phyloP scores from a whole-genome alignment of 2,113 vertebrate species.

The Hippolais icterina region DNA sequence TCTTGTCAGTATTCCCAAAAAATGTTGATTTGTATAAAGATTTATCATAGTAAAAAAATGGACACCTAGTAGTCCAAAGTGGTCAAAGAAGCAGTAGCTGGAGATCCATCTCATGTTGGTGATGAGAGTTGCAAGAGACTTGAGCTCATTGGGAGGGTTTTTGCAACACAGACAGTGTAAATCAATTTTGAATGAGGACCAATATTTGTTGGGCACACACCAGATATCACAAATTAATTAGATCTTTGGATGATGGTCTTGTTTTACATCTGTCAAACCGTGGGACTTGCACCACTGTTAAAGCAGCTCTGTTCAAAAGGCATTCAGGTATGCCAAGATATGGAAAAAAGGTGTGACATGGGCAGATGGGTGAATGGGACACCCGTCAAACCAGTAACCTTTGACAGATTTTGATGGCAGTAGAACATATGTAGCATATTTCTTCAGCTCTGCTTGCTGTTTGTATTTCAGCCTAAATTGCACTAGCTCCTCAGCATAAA shows the following conservation, averaged over 20 bases:
- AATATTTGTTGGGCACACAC: background rate
- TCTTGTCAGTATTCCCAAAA: background rate
- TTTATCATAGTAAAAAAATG: background rate
- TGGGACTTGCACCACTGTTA: background rate
- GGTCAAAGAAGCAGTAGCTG: background rate
- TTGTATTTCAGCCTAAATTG: background rate
- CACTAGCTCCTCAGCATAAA: background rate
- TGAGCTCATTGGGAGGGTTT: background rate
- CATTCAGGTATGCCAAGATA: background rate
- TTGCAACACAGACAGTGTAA: background rate
- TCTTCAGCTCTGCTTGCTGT: background rate
- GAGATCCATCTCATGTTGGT: background rate
- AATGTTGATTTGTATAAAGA: background rate
- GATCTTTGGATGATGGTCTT: background rate
- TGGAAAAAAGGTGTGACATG: background rate
- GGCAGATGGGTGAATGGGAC: background rate
- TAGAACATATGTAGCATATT: background rate
- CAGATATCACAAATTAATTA: background rate
- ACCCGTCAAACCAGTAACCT: background rate
- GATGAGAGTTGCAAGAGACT: background rate
- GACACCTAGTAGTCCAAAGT: no score
- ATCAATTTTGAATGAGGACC: background rate
- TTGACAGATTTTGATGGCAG: background rate
- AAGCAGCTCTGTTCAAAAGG: background rate
- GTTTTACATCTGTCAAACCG: background rate